Percentiles rank a stretch among this genome's conserved stretches.
phyloP scores from a whole-genome alignment of 2,888 invertebrate species.

The Cataglyphis rosenhaueri region DNA sequence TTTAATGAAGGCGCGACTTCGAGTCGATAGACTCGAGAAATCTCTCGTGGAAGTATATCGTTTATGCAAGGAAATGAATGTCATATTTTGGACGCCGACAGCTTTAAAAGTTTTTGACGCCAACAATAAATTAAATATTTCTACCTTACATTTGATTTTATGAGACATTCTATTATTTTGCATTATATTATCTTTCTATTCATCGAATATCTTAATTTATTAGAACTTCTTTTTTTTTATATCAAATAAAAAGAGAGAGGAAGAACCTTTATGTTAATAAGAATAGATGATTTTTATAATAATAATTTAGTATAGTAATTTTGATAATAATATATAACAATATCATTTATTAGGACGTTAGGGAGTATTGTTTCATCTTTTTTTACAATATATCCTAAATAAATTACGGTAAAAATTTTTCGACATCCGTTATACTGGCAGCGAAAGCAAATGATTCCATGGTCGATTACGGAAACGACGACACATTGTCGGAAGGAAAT shows the following conservation, averaged over 20 bases:
- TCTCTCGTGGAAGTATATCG: slow-evolving; percentile 17
- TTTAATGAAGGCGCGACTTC: slow-evolving; percentile 55
- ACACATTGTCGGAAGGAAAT: slow-evolving; percentile 24
- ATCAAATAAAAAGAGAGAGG: not conserved
- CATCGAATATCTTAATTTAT: not conserved
- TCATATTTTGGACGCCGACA: not conserved
- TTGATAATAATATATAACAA: not conserved
- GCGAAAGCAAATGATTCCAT: not conserved
- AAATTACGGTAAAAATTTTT: not conserved
- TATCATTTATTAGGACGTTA: not conserved
- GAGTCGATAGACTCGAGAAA: slow-evolving; percentile 35
- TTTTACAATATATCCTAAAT: not conserved
- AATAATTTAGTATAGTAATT: not conserved
- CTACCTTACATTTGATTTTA: not conserved
- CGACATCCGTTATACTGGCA: not conserved
- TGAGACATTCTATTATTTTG: not conserved
- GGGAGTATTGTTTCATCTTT: not conserved
- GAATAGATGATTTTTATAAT: not conserved
- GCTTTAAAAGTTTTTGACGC: not conserved
- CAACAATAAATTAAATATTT: not conserved
- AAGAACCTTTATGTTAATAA: not conserved
- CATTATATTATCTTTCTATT: not conserved
- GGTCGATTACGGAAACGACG: slow-evolving; percentile 31
- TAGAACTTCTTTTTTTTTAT: not conserved
- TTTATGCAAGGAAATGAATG: not conserved